Conservation (phyloP, 2,797 vertebrate genomes). For the Ptychobarbus kaznakovi region DNA sequence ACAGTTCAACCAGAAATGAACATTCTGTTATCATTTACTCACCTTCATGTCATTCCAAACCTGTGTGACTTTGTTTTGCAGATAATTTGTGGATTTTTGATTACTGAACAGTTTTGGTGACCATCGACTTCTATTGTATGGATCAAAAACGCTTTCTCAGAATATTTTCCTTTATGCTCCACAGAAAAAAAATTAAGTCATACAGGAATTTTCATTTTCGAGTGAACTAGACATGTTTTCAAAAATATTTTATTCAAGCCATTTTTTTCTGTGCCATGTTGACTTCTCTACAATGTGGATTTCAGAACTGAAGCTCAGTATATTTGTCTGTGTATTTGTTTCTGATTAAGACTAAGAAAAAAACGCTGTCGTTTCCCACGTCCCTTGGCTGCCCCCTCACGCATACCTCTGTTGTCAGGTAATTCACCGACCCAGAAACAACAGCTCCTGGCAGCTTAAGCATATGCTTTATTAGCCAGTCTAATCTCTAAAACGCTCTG, state of each 20-base stretch:
- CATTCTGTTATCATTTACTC: not conserved
- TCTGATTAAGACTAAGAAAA: constrained; percentile 53
- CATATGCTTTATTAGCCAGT: constrained; percentile 51
- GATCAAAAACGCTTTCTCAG: not conserved
- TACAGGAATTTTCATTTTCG: not conserved
- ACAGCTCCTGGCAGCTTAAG: constrained; percentile 54
- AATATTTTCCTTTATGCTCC: not conserved
- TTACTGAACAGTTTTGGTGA: not conserved
- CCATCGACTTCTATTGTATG: not conserved
- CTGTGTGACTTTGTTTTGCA: not conserved
- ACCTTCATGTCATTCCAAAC: not conserved
- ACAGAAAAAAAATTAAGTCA: not conserved
- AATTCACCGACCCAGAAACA: constrained; percentile 63
- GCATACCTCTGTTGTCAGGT: constrained; percentile 70
- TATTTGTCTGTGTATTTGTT: constrained; percentile 28
- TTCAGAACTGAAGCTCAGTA: not conserved
- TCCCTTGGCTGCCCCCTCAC: constrained; percentile 65
- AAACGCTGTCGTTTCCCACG: constrained; percentile 60
- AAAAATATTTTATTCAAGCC: not conserved
- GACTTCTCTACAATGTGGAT: not conserved
- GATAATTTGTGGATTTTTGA: not conserved
- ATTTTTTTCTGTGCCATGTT: not conserved
- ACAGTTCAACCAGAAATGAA: not conserved
- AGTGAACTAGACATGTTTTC: not conserved
- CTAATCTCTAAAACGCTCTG: constrained; percentile 56